Base-by-base conservation (phyloP, 2,888 invertebrate genomes). In the Epinotia nisella region DNA sequence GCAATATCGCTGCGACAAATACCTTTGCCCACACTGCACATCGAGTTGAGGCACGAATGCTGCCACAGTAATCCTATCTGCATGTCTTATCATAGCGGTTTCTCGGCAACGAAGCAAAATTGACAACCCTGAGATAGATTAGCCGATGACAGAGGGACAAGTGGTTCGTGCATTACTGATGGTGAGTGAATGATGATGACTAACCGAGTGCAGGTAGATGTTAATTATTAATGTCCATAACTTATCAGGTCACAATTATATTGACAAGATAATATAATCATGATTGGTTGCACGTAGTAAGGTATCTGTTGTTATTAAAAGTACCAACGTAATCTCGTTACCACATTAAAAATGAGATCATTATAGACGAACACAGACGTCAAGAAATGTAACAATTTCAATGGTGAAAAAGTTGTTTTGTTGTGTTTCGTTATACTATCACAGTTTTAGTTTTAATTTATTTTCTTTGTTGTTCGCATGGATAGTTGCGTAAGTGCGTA, bases 61-160 rank as follows among this genome's bases (percentile, higher is more conserved):
- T 79, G 79, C 81, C 76, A 80, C 75, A 77, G 81, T 88, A 90
- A 90, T 88, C 82, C 83, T 77, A 90, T 90, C 85, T 90, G 82
- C 89, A 90, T 90, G 85, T 88, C 89, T 90, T 90, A 90, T 89
- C 89, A 90, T 90, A 90, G 89, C 83, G 80, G 85, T 84, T 85
- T 84, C 83, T 77, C 78, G 76, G 81, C 85, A 87, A 87, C 84
- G 83, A 87, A 83, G 80, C 62, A 77, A 85, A 86, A 88, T 89
- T 85, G 88, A 86, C 86, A 85, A 78, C 83, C 82, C 77, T 86
- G 58, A 49, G 70, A 58, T 29, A 59, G 86, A 87, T 86, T 87
- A 87, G 64, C 15, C 17, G 58, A 73, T 72, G 67, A 68, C 72
- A 68, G 72, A 49, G 49, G 53, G 45, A 62, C 72, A 71, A 71